These are phyloP conservation scores for Netelia fuscicornis DNA, from an alignment of 2,888 invertebrate species.

Conservation along the genomic window DNA sequence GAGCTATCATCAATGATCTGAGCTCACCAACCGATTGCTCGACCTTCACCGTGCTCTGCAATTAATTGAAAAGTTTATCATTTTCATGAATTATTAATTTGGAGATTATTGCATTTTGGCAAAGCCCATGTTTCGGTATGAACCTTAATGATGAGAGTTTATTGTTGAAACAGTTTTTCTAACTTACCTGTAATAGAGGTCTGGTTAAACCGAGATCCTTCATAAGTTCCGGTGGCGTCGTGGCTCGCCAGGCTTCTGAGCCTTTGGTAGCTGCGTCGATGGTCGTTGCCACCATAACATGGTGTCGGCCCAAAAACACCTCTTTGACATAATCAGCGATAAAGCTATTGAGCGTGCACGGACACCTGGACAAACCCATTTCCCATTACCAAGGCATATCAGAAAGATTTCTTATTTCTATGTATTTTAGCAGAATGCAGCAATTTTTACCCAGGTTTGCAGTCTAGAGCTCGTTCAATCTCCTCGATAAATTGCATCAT, in stretches of 20 bases:
- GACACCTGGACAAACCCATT: conserved; percentile 83
- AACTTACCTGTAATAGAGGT: conserved; percentile 88
- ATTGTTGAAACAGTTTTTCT: background rate
- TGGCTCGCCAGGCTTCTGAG: conserved; percentile 92
- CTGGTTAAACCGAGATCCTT: conserved; percentile 88
- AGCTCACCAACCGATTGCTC: conserved; percentile 89
- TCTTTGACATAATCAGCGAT: conserved; percentile 94
- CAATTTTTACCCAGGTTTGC: conserved; percentile 86
- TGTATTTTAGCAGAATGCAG: conserved; percentile 16
- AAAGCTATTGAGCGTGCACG: conserved; percentile 93
- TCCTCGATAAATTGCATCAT: conserved; percentile 94
- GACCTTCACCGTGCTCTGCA: conserved; percentile 90
- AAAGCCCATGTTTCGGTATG: background rate
- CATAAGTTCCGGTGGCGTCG: conserved; percentile 89
- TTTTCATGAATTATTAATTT: background rate
- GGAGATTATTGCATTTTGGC: background rate
- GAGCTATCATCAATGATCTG: conserved; percentile 88
- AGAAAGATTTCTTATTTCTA: too few relatives aligned
- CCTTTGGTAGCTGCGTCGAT: conserved; percentile 91
- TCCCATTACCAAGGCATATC: too few relatives aligned
- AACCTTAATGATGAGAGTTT: background rate
- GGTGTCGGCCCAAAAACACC: conserved; percentile 93
- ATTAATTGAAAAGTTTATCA: conserved; percentile 67
- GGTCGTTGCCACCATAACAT: conserved; percentile 87
- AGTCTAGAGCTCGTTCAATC: conserved; percentile 90